Percentiles rank a stretch among this genome's conserved stretches.
These are phyloP conservation scores for Malacoraja senta DNA, from an alignment of 2,797 vertebrate genomes.

Conservation along the genomic window DNA sequence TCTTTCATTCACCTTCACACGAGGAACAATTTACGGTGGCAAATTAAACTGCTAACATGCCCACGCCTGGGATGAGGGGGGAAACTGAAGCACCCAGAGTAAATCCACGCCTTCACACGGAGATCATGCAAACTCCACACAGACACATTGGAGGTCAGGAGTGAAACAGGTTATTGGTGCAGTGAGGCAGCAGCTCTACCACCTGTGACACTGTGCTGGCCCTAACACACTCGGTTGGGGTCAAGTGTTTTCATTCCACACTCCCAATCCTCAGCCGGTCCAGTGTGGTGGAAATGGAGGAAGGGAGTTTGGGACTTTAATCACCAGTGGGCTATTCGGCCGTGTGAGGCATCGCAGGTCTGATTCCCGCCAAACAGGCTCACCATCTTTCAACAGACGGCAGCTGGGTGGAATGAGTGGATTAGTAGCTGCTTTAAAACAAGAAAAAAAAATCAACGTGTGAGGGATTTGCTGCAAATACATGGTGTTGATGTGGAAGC, in stretches of 20 bases:
- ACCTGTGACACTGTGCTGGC: too few species aligned
- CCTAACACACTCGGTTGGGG: not conserved
- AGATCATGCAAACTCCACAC: too few species aligned
- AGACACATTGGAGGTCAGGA: too few species aligned
- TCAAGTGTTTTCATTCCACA: not conserved
- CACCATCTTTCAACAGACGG: not conserved
- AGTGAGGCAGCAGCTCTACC: too few species aligned
- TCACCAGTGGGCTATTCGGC: not conserved
- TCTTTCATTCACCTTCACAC: too few species aligned
- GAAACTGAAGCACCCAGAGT: too few species aligned
- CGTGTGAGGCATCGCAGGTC: not conserved
- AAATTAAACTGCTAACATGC: too few species aligned
- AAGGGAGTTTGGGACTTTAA: not conserved
- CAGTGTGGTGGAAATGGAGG: not conserved
- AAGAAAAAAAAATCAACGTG: not conserved
- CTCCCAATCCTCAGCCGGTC: not conserved
- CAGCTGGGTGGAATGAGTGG: slow-evolving; percentile 24
- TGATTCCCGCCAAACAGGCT: not conserved
- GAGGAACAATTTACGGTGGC: too few species aligned
- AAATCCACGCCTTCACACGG: too few species aligned
- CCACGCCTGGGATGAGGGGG: too few species aligned
- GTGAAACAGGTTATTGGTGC: too few species aligned
- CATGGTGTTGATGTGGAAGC: slow-evolving; percentile 27
- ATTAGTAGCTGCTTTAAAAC: slow-evolving; percentile 11
- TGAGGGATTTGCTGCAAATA: not conserved